Conservation (phyloP, 2,797 vertebrate species). For the Phalloptychus januarius region DNA sequence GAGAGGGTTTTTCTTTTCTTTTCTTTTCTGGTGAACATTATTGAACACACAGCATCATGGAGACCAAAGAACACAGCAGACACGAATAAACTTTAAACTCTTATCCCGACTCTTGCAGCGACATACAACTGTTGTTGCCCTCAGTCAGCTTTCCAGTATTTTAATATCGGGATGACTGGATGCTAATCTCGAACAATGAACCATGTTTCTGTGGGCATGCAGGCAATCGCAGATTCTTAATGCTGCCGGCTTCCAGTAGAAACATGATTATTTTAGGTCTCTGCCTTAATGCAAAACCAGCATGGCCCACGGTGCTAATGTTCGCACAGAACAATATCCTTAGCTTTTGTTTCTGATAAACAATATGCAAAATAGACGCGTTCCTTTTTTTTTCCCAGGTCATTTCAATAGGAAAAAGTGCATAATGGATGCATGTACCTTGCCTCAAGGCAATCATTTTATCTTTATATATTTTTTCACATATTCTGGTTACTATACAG, state of each 20-base stretch:
- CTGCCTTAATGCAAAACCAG: background rate
- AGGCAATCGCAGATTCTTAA: background rate
- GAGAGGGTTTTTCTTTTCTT: background rate
- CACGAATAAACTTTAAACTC: background rate
- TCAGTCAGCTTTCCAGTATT: background rate
- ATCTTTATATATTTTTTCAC: conserved; percentile 11
- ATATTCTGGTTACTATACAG: conserved; percentile 16
- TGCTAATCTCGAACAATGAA: conserved; percentile 1
- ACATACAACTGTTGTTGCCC: background rate
- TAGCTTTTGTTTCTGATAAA: conserved; percentile 32
- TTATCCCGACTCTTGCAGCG: background rate
- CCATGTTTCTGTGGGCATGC: background rate
- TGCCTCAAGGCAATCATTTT: conserved; percentile 27
- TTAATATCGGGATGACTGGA: background rate
- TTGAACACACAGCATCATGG: background rate
- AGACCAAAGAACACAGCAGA: background rate
- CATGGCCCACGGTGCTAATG: conserved; percentile 15
- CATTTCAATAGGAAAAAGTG: conserved; percentile 10
- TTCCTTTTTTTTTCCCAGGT: conserved; percentile 19
- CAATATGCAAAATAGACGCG: conserved; percentile 29
- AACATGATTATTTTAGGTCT: conserved; percentile 9
- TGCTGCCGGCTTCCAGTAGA: background rate
- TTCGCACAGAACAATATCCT: conserved; percentile 31
- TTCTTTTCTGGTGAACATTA: background rate
- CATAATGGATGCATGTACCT: conserved; percentile 23